Evolutionary conservation across 2,797 vertebrate species (phyloP), one percentile per base, ranked within the genome.

Genomic region (Alectoris magna): DNA sequence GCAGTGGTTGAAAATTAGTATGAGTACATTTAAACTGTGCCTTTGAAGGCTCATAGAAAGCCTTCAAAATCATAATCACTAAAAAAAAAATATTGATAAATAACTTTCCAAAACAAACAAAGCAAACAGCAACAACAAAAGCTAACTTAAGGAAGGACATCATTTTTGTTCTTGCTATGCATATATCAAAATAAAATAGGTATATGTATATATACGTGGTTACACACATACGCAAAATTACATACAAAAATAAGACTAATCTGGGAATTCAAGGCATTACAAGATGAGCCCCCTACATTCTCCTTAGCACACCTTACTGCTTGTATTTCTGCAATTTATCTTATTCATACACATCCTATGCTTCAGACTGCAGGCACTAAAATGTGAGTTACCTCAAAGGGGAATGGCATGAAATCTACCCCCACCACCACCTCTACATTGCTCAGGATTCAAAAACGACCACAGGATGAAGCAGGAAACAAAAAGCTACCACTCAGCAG

Each of bases 231-330:
- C 11, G 21, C 55, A 21, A 56, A n/a, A 34, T 58, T 21, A 58
- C 13, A 58, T 34, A 58, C 11, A 58, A n/a, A 58, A 58, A 22
- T 34, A 58, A 34, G 18, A 6, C 10, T 71, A 53, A 64, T 53
- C 11, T 51, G 39, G 21, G 22, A 38, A 55, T 55, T 26, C 27
- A 17, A 1, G 11, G 29, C 15, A 24, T 8, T 39, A 24, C 27
- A 53, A n/a, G 56, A 56, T 7, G 6, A 63, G 6, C 13, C 16
- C 48, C 1, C 0, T 8, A 27, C 2, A 1, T 19, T 55, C 36
- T 63, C 43, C n/a, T 67, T n/a, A 34, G 14, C 43, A 49, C 15
- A n/a, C 13, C 67, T 38, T 36, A 11, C 36, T 10, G 34, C 22
- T 53, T 44, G 26, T 24, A 27, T 51, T 79, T 74, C 74, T 46